Percentiles rank a stretch among this genome's conserved stretches.
Conservation (phyloP, 2,113 vertebrate genomes). For the Tautogolabrus adspersus region DNA sequence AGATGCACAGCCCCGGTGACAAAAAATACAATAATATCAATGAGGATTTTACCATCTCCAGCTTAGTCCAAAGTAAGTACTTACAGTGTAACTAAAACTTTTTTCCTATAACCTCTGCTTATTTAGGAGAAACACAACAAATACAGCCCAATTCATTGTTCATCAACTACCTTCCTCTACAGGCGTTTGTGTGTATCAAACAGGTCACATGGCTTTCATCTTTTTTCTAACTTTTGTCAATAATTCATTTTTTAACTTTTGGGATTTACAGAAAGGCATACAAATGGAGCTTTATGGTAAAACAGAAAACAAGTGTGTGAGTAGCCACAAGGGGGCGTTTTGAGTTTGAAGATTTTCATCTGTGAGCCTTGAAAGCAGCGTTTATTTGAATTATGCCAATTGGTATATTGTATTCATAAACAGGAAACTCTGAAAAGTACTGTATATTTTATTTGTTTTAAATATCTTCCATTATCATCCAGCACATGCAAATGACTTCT, state of each 20-base stretch:
- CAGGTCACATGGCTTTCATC: too few species aligned
- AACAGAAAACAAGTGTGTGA: neutral
- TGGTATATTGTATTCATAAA: neutral
- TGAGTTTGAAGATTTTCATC: neutral
- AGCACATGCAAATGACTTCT: neutral
- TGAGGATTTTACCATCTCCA: neutral
- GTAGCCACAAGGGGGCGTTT: conserved; percentile 49
- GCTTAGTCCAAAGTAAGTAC: neutral
- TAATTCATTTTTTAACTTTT: too few species aligned
- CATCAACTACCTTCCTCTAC: too few species aligned
- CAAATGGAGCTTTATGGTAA: neutral
- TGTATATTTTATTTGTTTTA: neutral
- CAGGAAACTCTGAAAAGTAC: neutral
- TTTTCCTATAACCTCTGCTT: neutral
- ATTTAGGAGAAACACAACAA: too few species aligned
- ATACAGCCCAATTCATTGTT: too few species aligned
- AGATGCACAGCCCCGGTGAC: too few species aligned
- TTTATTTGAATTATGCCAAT: neutral
- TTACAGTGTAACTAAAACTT: neutral
- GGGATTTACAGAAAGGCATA: too few species aligned
- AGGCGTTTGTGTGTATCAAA: neutral
- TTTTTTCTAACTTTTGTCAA: too few species aligned
- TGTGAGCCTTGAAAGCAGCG: neutral
- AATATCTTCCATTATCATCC: neutral
- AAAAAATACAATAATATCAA: conserved; percentile 1